A percentile compares a stretch with the other conserved stretches of the same genome.
These are phyloP conservation scores for Sebastes fasciatus DNA, from an alignment of 2,113 vertebrate genomes.

Conservation along the genomic window DNA sequence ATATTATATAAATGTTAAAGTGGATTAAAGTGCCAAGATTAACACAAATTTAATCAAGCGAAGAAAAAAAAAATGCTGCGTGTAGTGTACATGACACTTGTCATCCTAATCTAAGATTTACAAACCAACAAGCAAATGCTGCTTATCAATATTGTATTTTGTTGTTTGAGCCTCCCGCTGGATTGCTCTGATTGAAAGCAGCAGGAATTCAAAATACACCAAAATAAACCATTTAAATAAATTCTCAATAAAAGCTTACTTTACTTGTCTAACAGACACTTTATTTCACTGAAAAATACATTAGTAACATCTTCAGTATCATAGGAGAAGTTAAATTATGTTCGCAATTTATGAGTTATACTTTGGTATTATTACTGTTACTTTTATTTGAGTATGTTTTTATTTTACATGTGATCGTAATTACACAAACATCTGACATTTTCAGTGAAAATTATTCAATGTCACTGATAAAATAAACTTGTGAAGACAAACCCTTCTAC, in stretches of 20 bases:
- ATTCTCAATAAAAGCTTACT: not conserved
- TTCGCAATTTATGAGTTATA: no score
- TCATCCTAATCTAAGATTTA: constrained; percentile 1
- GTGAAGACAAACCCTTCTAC: not conserved
- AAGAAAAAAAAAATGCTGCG: constrained; percentile 7
- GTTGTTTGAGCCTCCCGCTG: not conserved
- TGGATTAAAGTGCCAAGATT: constrained; percentile 43
- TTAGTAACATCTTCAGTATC: no score
- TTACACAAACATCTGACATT: not conserved
- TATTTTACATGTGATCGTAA: no score
- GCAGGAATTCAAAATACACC: not conserved
- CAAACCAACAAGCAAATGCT: not conserved
- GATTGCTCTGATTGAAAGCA: not conserved
- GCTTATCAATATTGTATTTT: not conserved
- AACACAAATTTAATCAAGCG: constrained; percentile 47
- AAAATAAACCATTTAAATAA: not conserved
- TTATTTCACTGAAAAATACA: not conserved
- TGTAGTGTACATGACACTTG: constrained; percentile 6
- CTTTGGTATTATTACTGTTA: not conserved
- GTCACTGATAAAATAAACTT: not conserved
- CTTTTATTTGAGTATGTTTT: not conserved
- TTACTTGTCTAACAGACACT: not conserved
- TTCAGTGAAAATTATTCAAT: not conserved
- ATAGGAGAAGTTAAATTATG: no score
- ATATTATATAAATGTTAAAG: constrained; percentile 44